Conservation (phyloP, 2,797 vertebrate species). For the Cynopterus sphinx region DNA sequence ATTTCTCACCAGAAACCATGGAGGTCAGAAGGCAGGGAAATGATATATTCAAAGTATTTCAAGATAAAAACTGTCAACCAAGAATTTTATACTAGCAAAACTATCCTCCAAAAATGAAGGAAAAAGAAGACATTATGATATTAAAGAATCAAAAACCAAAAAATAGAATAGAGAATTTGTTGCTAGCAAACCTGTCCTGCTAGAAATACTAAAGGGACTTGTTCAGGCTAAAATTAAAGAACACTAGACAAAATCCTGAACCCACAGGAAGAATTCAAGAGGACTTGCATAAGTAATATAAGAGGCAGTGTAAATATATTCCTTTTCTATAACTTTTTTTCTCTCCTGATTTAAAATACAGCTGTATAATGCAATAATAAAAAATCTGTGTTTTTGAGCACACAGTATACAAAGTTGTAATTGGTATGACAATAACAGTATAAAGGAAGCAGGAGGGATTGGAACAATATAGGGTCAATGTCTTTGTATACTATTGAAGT, state of each 20-base stretch:
- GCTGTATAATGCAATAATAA: not conserved
- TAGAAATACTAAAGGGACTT: not conserved
- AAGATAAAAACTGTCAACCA: not conserved
- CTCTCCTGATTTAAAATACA: not conserved
- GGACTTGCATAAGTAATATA: not conserved
- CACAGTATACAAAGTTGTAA: not conserved
- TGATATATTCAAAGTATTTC: not conserved
- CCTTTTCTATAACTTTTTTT: not conserved
- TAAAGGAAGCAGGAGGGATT: not conserved
- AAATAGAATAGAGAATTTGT: not conserved
- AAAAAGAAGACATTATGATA: not conserved
- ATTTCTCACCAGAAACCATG: not conserved
- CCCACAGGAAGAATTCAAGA: not conserved
- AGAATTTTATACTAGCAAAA: not conserved
- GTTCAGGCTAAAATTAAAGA: not conserved
- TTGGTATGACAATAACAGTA: not conserved
- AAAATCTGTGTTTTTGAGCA: not conserved
- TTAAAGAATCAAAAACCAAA: not conserved
- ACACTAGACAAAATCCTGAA: not conserved
- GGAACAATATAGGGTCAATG: not conserved
- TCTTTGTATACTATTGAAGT: not conserved
- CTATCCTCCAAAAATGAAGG: not conserved
- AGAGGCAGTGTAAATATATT: not conserved
- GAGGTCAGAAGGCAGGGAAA: not conserved
- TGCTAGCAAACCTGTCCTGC: not conserved